Evolutionary conservation across 2,888 invertebrate species (phyloP).

Genomic region (Epsilonema sp.): DNA sequence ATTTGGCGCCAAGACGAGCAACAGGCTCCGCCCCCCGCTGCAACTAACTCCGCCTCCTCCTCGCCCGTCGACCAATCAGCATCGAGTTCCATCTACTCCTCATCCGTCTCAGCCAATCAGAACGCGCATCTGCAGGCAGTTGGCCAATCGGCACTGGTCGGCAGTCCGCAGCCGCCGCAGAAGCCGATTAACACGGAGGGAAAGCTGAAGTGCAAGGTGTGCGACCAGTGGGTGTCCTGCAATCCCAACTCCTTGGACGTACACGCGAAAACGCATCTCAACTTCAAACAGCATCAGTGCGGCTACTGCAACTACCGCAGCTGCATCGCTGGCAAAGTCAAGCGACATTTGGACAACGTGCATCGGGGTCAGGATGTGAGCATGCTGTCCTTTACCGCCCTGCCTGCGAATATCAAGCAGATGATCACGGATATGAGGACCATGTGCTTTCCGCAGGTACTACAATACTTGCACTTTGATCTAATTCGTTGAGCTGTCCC

Average conservation of each 20-base stretch:
- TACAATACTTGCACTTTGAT: no score
- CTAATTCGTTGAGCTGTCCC: no score
- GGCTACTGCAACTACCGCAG: conserved; percentile 5
- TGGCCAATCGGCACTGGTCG: not conserved
- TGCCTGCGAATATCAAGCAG: not conserved
- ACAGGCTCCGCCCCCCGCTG: not conserved
- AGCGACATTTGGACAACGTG: conserved; percentile 9
- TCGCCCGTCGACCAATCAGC: no score
- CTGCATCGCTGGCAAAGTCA: no score
- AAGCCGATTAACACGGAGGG: no score
- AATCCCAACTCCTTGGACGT: conserved; percentile 8
- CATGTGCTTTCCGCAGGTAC: conserved; percentile 5
- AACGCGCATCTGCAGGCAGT: not conserved
- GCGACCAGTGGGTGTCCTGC: conserved; percentile 5
- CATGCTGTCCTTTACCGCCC: not conserved
- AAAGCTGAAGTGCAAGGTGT: no score
- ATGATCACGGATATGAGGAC: conserved; percentile 3
- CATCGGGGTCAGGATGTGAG: conserved; percentile 2
- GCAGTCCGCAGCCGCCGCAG: no score
- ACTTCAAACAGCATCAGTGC: conserved; percentile 9
- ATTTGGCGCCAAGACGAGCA: not conserved
- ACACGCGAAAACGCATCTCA: conserved; percentile 9
- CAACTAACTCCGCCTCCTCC: no score
- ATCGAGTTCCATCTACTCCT: no score
- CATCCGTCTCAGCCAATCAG: no score